These are phyloP conservation scores for Bombus cullumanus DNA, from an alignment of 1,140 invertebrate genomes.

Conservation along the genomic window DNA sequence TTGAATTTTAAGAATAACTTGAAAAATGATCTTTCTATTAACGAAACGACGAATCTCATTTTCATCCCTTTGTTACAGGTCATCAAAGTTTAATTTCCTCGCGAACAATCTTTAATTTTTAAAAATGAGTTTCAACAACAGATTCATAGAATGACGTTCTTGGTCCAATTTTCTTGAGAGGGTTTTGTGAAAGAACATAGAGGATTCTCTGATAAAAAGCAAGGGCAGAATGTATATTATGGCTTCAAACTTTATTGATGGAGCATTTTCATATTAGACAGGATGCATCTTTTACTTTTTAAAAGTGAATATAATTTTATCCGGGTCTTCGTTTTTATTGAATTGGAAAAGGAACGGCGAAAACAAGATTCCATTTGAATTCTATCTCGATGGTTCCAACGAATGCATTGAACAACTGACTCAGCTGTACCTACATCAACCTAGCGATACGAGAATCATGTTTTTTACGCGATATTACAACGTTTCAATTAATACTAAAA, in stretches of 20 bases:
- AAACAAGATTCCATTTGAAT: not conserved
- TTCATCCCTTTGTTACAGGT: not conserved
- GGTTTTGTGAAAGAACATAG: not conserved
- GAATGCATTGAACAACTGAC: not conserved
- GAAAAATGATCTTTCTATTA: not conserved
- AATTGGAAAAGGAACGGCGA: not conserved
- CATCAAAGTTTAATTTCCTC: not conserved
- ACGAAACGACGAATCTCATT: not conserved
- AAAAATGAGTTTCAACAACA: not conserved
- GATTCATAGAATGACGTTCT: not conserved
- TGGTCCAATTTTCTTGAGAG: not conserved
- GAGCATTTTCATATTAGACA: not conserved
- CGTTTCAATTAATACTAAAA: constrained; percentile 1
- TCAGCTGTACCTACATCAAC: not conserved
- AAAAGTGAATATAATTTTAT: not conserved
- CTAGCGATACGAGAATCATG: not conserved
- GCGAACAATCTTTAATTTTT: not conserved
- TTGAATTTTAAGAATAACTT: not conserved
- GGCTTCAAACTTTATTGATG: not conserved
- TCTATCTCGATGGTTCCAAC: not conserved
- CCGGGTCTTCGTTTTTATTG: too few relatives aligned
- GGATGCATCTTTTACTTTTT: not conserved
- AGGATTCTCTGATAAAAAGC: not conserved
- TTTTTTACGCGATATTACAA: not conserved
- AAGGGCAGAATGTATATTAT: not conserved